Base-by-base conservation (phyloP, 30 jellyfish, hydroid and myxozoan genomes). In the Cassiopea andromeda region DNA sequence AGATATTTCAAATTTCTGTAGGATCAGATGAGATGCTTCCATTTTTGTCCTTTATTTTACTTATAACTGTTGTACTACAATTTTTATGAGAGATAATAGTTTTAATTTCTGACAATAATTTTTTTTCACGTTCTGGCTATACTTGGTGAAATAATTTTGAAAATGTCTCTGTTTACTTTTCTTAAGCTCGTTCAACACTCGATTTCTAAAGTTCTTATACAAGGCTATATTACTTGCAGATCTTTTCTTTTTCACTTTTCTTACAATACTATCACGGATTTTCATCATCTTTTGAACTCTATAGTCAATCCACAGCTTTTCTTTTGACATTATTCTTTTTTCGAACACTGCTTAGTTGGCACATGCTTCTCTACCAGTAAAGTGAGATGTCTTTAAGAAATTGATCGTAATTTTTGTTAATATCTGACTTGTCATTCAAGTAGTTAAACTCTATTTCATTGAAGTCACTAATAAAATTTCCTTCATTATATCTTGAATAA, bases 341-440 rank as follows among this genome's bases (percentile, higher is more conserved):
- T 54, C 12, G 12, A 3, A 54, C 64, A 54, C 64, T 54, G 64
- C 64, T 54, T 54, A 3, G 60, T 72, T 72, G 81, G 81, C 81
- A 72, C 81, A 72, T 72, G 81, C 27, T 72, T 12, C 60, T 72
- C 81, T 38, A 72, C 81, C 57, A 72, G 60, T 38, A 38, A 72
- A 7, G 54, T 38, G 44, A 27, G 38, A 72, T 46, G 18, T 72
- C 81, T 72, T 72, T 46, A 12, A 72, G 81, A 72, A 72, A 72
- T 72, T 72, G 58, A 46, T 38, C 18, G 27, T 72, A 72, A 7
- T 72, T 72, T 2, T 13, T 72, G 17, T 72, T 57, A 72, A 46
- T 46, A 38, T 72, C 54, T 2, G 16, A 72, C 5, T 2, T 17
- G 19, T 0, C 64, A 54, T 54, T 54, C 64, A 54, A 54, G 64